phyloP scores from a whole-genome alignment of 2,888 invertebrate genomes.

The Oxyscelio sp. region DNA sequence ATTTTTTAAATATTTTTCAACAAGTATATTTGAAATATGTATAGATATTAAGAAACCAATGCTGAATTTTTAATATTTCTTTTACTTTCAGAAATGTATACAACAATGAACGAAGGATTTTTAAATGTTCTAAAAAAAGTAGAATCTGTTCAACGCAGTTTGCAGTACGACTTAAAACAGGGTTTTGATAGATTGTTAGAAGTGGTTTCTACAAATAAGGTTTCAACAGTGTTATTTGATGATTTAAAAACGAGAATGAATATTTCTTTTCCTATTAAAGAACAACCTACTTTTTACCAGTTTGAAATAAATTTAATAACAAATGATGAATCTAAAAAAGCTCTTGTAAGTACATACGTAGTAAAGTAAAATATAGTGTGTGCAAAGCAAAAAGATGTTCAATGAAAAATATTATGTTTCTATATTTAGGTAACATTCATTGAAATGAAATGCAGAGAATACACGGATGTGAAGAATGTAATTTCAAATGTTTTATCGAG shows the following conservation, averaged over 20 bases:
- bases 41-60: no score
- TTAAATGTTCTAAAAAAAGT: neutral
- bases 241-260: neutral
- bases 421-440: neutral
- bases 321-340: neutral
- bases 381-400: neutral
- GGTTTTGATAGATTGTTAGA: neutral
- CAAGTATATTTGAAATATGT: no score
- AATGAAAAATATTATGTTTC: neutral
- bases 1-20: neutral
- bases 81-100: neutral
- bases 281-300: neutral
- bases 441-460: neutral
- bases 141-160: neutral
- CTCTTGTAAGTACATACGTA: neutral
- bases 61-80: no score
- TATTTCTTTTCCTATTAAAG: neutral
- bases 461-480: neutral
- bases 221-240: neutral
- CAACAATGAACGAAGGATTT: neutral
- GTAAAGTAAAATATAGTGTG: neutral
- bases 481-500: neutral
- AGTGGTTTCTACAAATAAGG: neutral
- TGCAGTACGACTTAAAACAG: constrained; percentile 2
- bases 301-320: constrained; percentile 2